Percentiles rank a stretch among this genome's conserved stretches.
These are phyloP conservation scores for Odocoileus hemionus DNA, from an alignment of 2,113 vertebrate genomes.

Conservation along the genomic window DNA sequence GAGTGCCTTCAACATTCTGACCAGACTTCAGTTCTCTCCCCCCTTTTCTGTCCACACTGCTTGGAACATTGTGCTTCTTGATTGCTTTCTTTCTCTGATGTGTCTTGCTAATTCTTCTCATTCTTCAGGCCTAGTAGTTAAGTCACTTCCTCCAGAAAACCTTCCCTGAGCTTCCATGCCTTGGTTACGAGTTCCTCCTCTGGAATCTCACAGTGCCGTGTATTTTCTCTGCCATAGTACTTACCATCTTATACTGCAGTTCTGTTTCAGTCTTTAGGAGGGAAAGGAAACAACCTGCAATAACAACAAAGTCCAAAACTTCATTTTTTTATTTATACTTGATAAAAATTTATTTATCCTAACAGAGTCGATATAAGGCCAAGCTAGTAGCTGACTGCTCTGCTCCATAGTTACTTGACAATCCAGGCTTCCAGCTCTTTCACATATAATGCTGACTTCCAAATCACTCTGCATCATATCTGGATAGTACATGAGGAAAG, in stretches of 20 bases:
- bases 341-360: background rate
- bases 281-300: background rate
- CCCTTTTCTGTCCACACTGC: background rate
- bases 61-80: background rate
- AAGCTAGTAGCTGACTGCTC: background rate
- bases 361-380: too few species aligned
- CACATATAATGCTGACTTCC: background rate
- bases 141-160: background rate
- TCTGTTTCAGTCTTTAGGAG: background rate
- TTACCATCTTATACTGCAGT: background rate
- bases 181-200: background rate
- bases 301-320: background rate
- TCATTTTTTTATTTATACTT: background rate
- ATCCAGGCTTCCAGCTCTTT: background rate
- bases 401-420: background rate
- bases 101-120: background rate
- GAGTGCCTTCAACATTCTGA: background rate
- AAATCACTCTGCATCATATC: background rate
- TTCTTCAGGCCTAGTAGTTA: background rate
- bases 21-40: background rate
- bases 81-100: background rate
- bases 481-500: background rate
- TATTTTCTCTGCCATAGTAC: background rate
- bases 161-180: background rate
- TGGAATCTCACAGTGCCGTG: background rate